phyloP scores from a whole-genome alignment of 2,888 invertebrate genomes.

The Drosophila diplacantha region DNA sequence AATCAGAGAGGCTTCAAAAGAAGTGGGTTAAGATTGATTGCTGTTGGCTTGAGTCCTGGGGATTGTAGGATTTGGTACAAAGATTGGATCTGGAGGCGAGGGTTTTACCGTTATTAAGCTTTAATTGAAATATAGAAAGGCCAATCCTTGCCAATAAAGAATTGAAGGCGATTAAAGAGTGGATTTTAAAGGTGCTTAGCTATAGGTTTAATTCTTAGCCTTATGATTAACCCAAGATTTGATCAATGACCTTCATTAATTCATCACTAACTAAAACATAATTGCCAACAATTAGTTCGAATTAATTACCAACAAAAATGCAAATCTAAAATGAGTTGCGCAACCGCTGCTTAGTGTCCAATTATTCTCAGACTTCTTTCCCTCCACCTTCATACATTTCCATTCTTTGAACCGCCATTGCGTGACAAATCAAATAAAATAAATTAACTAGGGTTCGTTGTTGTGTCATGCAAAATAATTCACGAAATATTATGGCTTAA shows the following conservation, averaged over 20 bases:
- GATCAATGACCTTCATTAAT: constrained; percentile 18
- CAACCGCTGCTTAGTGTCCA: constrained; percentile 18
- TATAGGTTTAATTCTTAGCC: background rate
- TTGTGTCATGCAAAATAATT: constrained; percentile 66
- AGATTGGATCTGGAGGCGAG: background rate
- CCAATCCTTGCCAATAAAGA: background rate
- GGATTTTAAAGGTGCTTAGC: background rate
- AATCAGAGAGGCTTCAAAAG: constrained; percentile 34
- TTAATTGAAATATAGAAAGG: background rate
- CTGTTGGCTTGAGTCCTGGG: constrained; percentile 7
- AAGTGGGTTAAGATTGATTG: constrained; percentile 58
- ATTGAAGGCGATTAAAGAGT: background rate
- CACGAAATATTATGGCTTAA: constrained; percentile 52
- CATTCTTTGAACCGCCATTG: constrained; percentile 9
- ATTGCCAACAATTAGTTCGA: constrained; percentile 33
- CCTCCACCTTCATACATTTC: background rate
- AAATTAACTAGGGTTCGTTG: constrained; percentile 37
- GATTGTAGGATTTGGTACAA: constrained; percentile 6
- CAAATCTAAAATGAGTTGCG: constrained; percentile 38
- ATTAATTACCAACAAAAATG: constrained; percentile 31
- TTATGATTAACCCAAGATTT: background rate
- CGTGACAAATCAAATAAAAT: constrained; percentile 32
- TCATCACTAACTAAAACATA: constrained; percentile 22
- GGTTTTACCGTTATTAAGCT: background rate
- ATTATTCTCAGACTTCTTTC: constrained; percentile 22